phyloP scores from a whole-genome alignment of 2,888 invertebrate species.

The Drosophila picticornis region DNA sequence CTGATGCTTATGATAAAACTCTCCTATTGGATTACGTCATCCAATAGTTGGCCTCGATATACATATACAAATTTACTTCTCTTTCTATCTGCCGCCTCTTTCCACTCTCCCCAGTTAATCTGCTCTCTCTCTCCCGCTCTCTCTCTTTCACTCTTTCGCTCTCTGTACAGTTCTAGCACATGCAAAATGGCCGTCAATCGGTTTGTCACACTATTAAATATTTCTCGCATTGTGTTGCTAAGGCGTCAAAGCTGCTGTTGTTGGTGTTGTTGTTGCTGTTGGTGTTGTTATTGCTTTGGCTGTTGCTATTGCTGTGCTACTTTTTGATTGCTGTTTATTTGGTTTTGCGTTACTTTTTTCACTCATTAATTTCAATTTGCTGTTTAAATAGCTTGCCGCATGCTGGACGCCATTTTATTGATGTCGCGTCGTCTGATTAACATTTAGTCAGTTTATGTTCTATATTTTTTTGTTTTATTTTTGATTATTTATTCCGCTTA shows the following conservation, averaged over 20 bases:
- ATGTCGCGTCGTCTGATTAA: slow-evolving; percentile 31
- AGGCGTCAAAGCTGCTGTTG: slow-evolving; percentile 32
- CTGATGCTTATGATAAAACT: not conserved
- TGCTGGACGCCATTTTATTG: slow-evolving; percentile 46
- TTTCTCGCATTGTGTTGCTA: slow-evolving; percentile 51
- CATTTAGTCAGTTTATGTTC: not conserved
- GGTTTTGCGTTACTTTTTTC: slow-evolving; percentile 23
- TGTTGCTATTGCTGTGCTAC: slow-evolving; percentile 6
- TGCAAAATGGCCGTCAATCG: slow-evolving; percentile 53
- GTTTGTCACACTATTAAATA: slow-evolving; percentile 38
- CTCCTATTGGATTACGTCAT: slow-evolving; percentile 15
- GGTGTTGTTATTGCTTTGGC: slow-evolving; percentile 6
- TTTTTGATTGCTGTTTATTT: slow-evolving; percentile 25
- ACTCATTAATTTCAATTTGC: slow-evolving; percentile 61
- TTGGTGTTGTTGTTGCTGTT: slow-evolving; percentile 11
- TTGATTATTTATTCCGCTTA: not conserved
- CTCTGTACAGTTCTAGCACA: slow-evolving; percentile 7
- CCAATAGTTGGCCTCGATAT: slow-evolving; percentile 7
- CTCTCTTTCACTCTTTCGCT: not conserved
- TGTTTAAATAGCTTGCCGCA: slow-evolving; percentile 50
- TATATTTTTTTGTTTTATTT: not conserved
- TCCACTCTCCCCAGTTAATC: not conserved
- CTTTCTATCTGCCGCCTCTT: slow-evolving; percentile 4
- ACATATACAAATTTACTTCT: slow-evolving; percentile 24
- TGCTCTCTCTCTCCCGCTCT: slow-evolving; percentile 1